Base-by-base conservation (phyloP, 2,113 vertebrate species). In the Miniopterus natalensis region DNA sequence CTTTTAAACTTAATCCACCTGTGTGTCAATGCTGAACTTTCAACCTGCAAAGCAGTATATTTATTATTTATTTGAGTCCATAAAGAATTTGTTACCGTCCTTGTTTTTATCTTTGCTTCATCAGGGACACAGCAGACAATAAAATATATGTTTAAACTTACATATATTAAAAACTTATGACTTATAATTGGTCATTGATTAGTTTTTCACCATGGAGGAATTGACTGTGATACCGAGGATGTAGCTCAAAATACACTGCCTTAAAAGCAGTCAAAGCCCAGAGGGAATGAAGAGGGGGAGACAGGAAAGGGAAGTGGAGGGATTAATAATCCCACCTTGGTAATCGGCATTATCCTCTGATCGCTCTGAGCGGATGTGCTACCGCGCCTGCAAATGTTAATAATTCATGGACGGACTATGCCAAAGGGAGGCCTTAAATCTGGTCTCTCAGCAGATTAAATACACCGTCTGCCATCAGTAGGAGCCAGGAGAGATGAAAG, bases 321-420 rank as follows among this genome's bases (percentile, higher is more conserved):
- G 92, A 94, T 18, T 97, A 95, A 45, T 98, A 98, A 98, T 97
- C 98, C 88, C 63, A 9, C 97, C 79, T 90, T 97, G 70, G 88
- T 86, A 92, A 96, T 97, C 84, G 63, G 93, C 29, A 0, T 31
- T 96, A 78, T 98, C 71, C 90, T 96, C 94, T 95, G 93, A 96
- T 90, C 80, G 47, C 97, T 90, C 8, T 9, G 81, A 45, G 96
- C 49, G 96, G 97, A 92, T 61, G n/a, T 97, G 95, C 96, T 97
- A 6, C 1, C 5, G 91, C 95, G 98, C 97, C 94, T 1, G 0
- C 70, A 6, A 10, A 94, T 63, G 96, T 98, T 98, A 98, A 97
- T 98, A 98, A 98, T 98, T 98, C 97, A 97, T 97, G 83, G 96
- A 71, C 11, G 95, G 97, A 63, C 96, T 92, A 21, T 97, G 97